phyloP scores from a whole-genome alignment of 1,140 invertebrate genomes.

The Leptestheria dahalacensis region DNA sequence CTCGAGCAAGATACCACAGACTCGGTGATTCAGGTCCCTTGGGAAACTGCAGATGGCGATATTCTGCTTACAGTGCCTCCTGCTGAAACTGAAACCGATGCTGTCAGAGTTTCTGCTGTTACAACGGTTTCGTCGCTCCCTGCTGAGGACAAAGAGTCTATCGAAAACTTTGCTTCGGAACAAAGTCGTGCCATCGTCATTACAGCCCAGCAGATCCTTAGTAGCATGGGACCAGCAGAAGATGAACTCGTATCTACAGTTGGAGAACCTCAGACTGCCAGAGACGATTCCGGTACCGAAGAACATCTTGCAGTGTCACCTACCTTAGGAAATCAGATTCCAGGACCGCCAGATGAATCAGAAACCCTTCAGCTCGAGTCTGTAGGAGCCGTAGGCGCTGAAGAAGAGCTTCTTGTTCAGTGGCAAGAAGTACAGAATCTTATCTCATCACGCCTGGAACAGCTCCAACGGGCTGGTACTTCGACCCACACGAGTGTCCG shows the following conservation, averaged over 20 bases:
- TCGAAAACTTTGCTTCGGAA: too few species aligned
- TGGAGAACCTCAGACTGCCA: not conserved
- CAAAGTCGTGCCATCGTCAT: too few species aligned
- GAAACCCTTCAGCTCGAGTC: not conserved
- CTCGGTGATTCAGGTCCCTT: too few species aligned
- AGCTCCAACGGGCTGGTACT: conserved; percentile 32
- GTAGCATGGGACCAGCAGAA: too few species aligned
- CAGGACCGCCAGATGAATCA: conserved; percentile 9
- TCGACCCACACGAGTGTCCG: conserved; percentile 38
- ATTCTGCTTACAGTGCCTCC: too few species aligned
- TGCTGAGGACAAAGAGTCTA: too few species aligned
- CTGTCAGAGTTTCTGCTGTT: too few species aligned
- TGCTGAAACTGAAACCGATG: too few species aligned
- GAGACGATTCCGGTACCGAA: not conserved
- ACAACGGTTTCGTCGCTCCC: too few species aligned
- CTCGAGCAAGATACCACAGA: too few species aligned
- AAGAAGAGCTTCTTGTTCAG: conserved; percentile 7
- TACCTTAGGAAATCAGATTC: conserved; percentile 9
- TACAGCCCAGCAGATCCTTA: too few species aligned
- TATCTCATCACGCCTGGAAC: conserved; percentile 35
- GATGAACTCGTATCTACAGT: not conserved
- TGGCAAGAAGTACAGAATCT: conserved; percentile 30
- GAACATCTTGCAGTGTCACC: not conserved
- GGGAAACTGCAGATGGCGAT: too few species aligned
- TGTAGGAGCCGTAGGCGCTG: not conserved